These are phyloP conservation scores for Tanypteryx hageni DNA, from an alignment of 2,888 invertebrate genomes.

Conservation along the genomic window DNA sequence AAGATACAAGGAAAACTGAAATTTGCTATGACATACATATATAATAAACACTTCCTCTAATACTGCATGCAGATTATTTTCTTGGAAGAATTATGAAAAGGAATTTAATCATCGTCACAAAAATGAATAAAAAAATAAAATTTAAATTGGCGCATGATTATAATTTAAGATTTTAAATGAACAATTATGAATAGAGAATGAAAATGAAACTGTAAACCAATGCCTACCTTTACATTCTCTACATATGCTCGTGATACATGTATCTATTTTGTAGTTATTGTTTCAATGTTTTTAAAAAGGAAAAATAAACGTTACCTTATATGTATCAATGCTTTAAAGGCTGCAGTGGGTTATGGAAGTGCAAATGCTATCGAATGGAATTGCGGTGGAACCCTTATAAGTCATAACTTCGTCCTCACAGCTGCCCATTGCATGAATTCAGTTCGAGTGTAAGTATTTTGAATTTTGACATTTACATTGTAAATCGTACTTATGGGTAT, in stretches of 20 bases:
- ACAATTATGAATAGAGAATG: no score
- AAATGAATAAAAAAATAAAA: no score
- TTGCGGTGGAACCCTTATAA: conserved; percentile 84
- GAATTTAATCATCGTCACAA: no score
- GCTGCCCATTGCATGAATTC: conserved; percentile 81
- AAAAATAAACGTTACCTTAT: no score
- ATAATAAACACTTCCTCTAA: no score
- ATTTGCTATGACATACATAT: no score
- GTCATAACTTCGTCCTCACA: conserved; percentile 80
- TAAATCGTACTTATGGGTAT: neutral
- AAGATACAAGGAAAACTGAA: no score
- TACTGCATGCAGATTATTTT: no score
- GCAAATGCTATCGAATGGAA: conserved; percentile 75
- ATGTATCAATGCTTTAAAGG: neutral
- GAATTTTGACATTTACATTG: neutral
- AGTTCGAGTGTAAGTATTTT: neutral
- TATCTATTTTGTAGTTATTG: neutral
- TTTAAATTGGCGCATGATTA: no score
- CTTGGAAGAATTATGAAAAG: no score
- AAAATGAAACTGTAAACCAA: no score
- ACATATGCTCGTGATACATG: neutral
- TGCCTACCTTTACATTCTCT: neutral
- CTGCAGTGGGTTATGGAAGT: neutral
- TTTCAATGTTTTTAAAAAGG: neutral
- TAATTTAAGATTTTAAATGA: no score